Conservation (phyloP, 2,797 vertebrate genomes). For the Eulemur coronatus region DNA sequence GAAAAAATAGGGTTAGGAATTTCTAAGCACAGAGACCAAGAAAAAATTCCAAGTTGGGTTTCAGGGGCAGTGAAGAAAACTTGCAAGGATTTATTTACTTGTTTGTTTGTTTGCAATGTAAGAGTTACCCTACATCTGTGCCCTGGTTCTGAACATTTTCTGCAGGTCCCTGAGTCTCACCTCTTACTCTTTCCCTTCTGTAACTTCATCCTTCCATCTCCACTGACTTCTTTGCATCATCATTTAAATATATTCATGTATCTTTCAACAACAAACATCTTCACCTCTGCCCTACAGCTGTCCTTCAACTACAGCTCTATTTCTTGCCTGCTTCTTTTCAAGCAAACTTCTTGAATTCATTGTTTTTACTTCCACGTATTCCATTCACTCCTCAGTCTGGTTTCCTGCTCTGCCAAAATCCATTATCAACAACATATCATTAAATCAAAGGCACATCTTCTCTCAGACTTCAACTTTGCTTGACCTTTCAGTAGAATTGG, state of each 20-base stretch:
- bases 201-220: neutral
- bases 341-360: neutral
- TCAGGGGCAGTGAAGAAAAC: neutral
- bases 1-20: neutral
- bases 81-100: neutral
- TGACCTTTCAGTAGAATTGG: neutral
- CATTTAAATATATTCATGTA: neutral
- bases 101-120: neutral
- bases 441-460: neutral
- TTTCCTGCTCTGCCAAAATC: neutral
- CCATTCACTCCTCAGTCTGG: neutral
- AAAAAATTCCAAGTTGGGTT: neutral
- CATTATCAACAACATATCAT: neutral
- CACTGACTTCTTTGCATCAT: neutral
- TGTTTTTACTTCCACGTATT: neutral
- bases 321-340: neutral
- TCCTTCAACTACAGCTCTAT: neutral
- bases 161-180: neutral
- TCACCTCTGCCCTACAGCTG: neutral
- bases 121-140: neutral
- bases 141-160: neutral
- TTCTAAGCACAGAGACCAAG: neutral
- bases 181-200: neutral
- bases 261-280: neutral
- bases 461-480: neutral